These are phyloP conservation scores for Frankliniella intonsa DNA, from an alignment of 2,888 invertebrate genomes.

Conservation along the genomic window DNA sequence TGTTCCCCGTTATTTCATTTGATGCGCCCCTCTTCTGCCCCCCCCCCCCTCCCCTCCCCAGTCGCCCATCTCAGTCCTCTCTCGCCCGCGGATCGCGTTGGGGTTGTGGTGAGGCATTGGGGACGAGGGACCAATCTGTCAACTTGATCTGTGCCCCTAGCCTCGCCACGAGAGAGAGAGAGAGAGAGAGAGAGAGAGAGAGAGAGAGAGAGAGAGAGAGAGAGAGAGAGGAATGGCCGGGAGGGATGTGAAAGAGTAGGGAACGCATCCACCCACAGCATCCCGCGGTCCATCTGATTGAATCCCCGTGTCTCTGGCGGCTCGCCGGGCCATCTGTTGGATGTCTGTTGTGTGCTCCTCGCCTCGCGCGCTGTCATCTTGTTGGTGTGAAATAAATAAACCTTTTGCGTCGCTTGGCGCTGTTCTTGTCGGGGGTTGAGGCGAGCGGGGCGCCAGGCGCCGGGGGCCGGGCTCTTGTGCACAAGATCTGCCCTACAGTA, in stretches of 20 bases:
- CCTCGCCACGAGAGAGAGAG: neutral
- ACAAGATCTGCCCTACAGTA: too few relatives aligned
- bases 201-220: neutral
- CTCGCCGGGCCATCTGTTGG: neutral
- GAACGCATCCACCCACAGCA: neutral
- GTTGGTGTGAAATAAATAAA: too few relatives aligned
- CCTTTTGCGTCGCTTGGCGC: too few relatives aligned
- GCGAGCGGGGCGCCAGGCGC: too few relatives aligned
- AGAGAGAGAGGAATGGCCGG: neutral
- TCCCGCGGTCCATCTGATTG: slow-evolving; percentile 24
- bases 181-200: neutral
- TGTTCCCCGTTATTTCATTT: too few relatives aligned
- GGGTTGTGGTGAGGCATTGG: neutral
- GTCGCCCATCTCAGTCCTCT: neutral
- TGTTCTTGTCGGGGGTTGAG: too few relatives aligned
- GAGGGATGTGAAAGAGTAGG: neutral
- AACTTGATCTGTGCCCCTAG: slow-evolving; percentile 6
- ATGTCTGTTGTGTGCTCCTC: neutral
- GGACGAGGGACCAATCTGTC: slow-evolving; percentile 15
- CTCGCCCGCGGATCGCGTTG: neutral
- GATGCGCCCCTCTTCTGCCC: neutral
- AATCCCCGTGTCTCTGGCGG: slow-evolving; percentile 12
- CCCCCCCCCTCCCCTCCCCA: neutral
- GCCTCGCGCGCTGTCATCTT: neutral
- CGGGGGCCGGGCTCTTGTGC: too few relatives aligned